Base-by-base conservation (phyloP, 1,140 invertebrate species). In the Adoxophyes honmai region DNA sequence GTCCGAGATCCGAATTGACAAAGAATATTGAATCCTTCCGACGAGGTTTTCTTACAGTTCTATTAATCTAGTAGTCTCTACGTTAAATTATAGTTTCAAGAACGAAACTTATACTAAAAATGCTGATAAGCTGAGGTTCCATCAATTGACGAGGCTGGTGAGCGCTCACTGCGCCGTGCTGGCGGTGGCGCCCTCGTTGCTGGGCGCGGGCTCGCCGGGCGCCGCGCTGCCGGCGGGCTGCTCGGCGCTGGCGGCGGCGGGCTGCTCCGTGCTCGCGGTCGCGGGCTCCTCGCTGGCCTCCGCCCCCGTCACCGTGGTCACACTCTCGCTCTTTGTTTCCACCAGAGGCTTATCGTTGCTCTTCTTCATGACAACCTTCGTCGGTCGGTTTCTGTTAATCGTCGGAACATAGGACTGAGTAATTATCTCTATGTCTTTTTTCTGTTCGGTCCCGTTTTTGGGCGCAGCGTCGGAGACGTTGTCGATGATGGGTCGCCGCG, bases 401-500 rank as follows among this genome's bases (percentile, higher is more conserved):
- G 75, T 81, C 28, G 86, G 86, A 13, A 88, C 83, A 42, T 86
- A 88, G 0, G 81, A 75, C 56, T 86, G 64, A 4, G 73, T 78
- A 14, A 88, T 88, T 15, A 88, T 87, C 66, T 88, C 86, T 14
- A 86, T 85, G 18, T 88, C 86, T 59, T 79, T 88, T 35, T 76
- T 76, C 13, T n/a, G n/a, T n/a, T 71, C 66, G 1, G 75, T 79
- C 38, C 77, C 75, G 52, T 84, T 81, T 35, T 68, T 67, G 3
- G 64, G 34, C n/a, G 56, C 57, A 8, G 68, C 60, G 35, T 79
- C 81, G 0, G 83, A 79, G 2, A 88, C 84, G 34, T 81, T 81
- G 51, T 88, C 86, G 14, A 88, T 87, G 9, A 86, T 78, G 1
- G 86, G 81, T 7, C 78, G 54, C 2, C 73, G 72, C n/a, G 86